phyloP scores from a whole-genome alignment of 2,113 vertebrate genomes.

The Pelecanoides urinatrix region DNA sequence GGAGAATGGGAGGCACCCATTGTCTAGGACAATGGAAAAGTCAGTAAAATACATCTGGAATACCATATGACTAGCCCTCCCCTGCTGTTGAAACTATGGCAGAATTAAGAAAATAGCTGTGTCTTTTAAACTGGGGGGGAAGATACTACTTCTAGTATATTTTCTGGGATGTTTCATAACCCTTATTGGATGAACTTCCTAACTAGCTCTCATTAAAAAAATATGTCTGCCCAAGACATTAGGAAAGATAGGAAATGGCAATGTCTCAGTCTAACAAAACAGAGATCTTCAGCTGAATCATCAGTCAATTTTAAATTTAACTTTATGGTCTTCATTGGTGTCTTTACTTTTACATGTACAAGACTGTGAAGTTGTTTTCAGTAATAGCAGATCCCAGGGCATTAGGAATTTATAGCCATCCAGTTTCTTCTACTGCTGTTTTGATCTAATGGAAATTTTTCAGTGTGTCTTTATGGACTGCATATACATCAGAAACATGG shows the following conservation, averaged over 20 bases:
- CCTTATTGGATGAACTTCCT: background rate
- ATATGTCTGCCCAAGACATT: background rate
- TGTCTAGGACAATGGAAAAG: background rate
- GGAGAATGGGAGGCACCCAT: background rate
- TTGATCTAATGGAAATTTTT: background rate
- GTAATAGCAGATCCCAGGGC: background rate
- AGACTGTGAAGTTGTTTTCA: background rate
- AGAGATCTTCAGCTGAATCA: background rate
- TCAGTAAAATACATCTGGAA: background rate
- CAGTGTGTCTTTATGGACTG: background rate
- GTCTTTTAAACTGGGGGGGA: background rate
- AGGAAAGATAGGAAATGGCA: background rate
- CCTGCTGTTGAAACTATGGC: background rate
- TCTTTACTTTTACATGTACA: background rate
- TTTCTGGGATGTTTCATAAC: background rate
- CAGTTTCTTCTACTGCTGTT: background rate
- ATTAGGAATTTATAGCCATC: background rate
- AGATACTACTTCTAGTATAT: background rate
- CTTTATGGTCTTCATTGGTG: background rate
- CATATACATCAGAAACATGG: background rate
- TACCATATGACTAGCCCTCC: background rate
- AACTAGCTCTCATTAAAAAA: background rate
- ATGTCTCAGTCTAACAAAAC: background rate
- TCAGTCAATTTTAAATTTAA: background rate
- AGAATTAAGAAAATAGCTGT: background rate